Conservation (phyloP, 1,140 invertebrate species). For the Druon quercuslanigerum region DNA sequence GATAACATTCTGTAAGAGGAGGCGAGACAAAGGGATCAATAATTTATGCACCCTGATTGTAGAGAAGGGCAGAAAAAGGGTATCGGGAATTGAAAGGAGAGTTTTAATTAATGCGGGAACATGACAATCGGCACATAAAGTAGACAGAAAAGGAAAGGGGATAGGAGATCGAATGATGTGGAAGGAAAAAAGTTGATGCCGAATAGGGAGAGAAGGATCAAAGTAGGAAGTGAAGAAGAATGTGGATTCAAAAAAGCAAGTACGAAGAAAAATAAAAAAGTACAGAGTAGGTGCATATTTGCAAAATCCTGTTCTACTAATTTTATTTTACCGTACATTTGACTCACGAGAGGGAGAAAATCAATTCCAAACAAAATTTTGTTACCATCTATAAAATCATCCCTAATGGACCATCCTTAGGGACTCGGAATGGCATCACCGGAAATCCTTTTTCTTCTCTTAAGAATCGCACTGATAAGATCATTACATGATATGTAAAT, state of each 20-base stretch:
- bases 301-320: too few relatives aligned
- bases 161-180: neutral
- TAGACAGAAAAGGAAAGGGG: neutral
- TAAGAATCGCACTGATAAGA: too few relatives aligned
- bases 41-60: constrained; percentile 4
- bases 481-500: too few relatives aligned
- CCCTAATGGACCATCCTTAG: too few relatives aligned
- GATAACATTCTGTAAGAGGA: constrained; percentile 4
- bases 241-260: constrained; percentile 2
- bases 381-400: too few relatives aligned
- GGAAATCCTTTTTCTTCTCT: too few relatives aligned
- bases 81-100: neutral
- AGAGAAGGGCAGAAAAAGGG: neutral
- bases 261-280: too few relatives aligned
- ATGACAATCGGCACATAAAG: constrained; percentile 2
- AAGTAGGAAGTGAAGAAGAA: neutral
- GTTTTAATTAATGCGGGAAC: constrained; percentile 2
- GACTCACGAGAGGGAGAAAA: too few relatives aligned
- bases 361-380: too few relatives aligned
- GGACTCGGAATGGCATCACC: too few relatives aligned
- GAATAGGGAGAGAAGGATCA: neutral
- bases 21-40: neutral
- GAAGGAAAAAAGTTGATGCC: neutral
- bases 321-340: too few relatives aligned
- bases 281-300: too few relatives aligned